Evolutionary conservation across 2,113 vertebrate genomes (phyloP), one percentile per base, ranked within the genome.

Genomic region (Equus przewalskii): DNA sequence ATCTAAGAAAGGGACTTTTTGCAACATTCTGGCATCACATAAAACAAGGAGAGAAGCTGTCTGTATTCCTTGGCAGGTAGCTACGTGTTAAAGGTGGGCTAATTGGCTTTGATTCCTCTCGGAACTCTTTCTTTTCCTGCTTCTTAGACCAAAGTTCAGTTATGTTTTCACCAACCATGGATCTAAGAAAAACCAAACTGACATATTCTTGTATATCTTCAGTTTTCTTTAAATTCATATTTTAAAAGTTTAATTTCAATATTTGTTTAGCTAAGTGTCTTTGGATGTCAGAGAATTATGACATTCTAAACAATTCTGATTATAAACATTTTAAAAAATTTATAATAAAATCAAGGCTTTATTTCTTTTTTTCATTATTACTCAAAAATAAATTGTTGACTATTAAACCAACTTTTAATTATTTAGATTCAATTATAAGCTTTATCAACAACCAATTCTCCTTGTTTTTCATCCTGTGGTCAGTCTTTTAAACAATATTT

Each of bases 171-270:
- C 5, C 49, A 89, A 90, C 2, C 90, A 46, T 44, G 6, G 8
- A 62, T 21, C 1, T 18, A 73, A 76, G 18, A 54, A 58, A 80
- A 79, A 44, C 14, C 33, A 91, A 93, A 83, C 78, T 58, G 6
- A 1, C 26, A 22, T 70, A 7, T 18, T 1, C 22, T 79, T 65
- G 3, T 30, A 65, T 69, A 1, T 33, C 30, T 64, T 6, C 0
- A 60, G 4, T 3, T 62, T 93, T 85, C 10, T 51, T 90, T 51
- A 46, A 72, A 89, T 85, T 89, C 33, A 69, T 65, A 85, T 70
- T 64, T 58, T 89, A 73, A 26, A 90, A 73, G 22, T 73, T 93
- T 84, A 89, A 67, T 69, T 79, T 92, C 24, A 79, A 36, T 24
- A 89, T 89, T 79, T 80, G 15, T 56, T 96, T 81, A 85, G 8